Conservation (phyloP, 2,113 vertebrate species). For the Chaenocephalus aceratus region DNA sequence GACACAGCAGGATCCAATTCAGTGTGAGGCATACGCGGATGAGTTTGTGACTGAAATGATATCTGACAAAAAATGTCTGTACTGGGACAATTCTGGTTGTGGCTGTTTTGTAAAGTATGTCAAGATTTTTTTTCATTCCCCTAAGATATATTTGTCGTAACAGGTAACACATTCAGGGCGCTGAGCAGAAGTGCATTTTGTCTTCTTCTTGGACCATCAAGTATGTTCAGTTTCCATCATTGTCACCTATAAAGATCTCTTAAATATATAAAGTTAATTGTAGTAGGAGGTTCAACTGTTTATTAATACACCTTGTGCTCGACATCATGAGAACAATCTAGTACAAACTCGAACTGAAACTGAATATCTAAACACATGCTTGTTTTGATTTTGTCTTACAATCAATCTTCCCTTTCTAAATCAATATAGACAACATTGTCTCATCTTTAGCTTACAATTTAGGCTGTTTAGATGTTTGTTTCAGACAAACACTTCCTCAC, state of each 20-base stretch:
- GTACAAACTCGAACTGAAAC: background rate
- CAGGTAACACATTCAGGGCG: too few species aligned
- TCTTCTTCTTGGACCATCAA: background rate
- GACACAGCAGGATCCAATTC: slow-evolving; percentile 10
- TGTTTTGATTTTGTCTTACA: background rate
- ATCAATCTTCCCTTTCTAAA: background rate
- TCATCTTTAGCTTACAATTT: background rate
- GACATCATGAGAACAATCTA: background rate
- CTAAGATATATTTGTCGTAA: background rate
- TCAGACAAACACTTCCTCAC: too few species aligned
- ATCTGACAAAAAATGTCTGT: background rate
- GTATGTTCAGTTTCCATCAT: background rate
- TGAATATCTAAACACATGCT: slow-evolving; percentile 5
- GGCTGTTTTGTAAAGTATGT: background rate
- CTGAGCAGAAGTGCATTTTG: background rate
- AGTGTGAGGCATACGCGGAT: background rate
- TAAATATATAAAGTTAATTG: background rate
- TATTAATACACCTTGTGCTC: background rate
- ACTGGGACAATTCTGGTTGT: background rate
- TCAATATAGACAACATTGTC: background rate
- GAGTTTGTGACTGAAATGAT: background rate
- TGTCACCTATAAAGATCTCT: slow-evolving; percentile 5
- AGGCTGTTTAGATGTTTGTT: background rate
- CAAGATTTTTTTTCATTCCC: background rate
- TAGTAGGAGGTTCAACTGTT: background rate